Conservation (phyloP, 2,797 vertebrate genomes). For the Silurus lanzhouensis region DNA sequence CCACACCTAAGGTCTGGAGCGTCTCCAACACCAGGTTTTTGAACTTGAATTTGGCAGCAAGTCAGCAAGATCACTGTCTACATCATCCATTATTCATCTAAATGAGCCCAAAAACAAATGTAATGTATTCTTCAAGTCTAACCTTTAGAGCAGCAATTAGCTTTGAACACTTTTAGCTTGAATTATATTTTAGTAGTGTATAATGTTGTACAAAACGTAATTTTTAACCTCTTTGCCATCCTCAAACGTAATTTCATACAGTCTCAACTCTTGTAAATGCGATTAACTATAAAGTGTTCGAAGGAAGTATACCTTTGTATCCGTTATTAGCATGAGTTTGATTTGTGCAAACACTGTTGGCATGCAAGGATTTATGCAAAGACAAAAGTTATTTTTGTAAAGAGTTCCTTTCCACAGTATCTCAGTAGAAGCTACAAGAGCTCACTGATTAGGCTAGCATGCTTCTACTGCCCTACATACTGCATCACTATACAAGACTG, state of each 20-base stretch:
- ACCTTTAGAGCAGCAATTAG: too few species aligned
- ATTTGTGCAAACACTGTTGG: conserved; percentile 30
- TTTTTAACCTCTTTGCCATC: too few species aligned
- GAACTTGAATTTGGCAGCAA: too few species aligned
- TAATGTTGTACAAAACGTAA: too few species aligned
- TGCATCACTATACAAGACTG: conserved; percentile 40
- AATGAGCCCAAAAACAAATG: too few species aligned
- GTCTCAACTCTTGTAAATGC: conserved; percentile 30
- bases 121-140: too few species aligned
- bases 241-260: conserved; percentile 1
- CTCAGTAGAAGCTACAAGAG: conserved; percentile 9
- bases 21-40: neutral
- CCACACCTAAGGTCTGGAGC: neutral
- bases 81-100: too few species aligned
- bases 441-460: neutral
- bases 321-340: conserved; percentile 12
- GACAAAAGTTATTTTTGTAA: conserved; percentile 31
- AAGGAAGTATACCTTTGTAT: conserved; percentile 30
- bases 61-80: too few species aligned
- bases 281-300: conserved; percentile 16
- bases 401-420: conserved; percentile 21
- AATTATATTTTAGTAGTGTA: too few species aligned
- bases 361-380: neutral
- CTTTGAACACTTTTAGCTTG: too few species aligned
- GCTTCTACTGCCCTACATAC: conserved; percentile 35